These are phyloP conservation scores for Xyrauchen texanus DNA, from an alignment of 2,113 vertebrate genomes.

Conservation along the genomic window DNA sequence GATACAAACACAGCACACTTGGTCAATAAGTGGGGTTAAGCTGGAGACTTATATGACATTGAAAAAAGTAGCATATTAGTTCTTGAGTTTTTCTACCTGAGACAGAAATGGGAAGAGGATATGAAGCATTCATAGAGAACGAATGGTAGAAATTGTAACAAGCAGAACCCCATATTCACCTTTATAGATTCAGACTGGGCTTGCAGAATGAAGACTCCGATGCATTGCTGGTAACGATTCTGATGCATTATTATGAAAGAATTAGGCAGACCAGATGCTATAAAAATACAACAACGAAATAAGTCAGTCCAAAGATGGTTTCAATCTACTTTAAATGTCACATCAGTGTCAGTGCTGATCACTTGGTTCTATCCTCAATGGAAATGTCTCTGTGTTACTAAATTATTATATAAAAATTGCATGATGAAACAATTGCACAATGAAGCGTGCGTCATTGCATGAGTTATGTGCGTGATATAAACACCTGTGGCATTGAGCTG, in stretches of 20 bases:
- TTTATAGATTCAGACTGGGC: conserved; percentile 81
- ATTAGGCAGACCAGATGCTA: conserved; percentile 82
- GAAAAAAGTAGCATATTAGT: too few species aligned
- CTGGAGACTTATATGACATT: too few species aligned
- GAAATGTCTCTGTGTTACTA: neutral
- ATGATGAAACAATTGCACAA: neutral
- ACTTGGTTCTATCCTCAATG: neutral
- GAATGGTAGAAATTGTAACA: too few species aligned
- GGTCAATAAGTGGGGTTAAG: too few species aligned
- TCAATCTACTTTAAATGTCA: neutral
- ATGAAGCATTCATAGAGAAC: too few species aligned
- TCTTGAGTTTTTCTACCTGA: too few species aligned
- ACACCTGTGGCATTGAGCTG: conserved; percentile 77
- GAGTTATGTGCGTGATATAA: neutral
- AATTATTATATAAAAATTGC: neutral
- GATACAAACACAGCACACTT: conserved; percentile 53
- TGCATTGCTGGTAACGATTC: conserved; percentile 86
- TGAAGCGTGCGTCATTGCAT: neutral
- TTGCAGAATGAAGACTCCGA: conserved; percentile 85
- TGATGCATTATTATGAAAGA: conserved; percentile 89
- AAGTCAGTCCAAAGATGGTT: neutral
- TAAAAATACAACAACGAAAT: conserved; percentile 5
- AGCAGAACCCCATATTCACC: conserved; percentile 62
- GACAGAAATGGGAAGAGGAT: too few species aligned
- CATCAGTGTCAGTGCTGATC: neutral